These are phyloP conservation scores for Meteorus colon DNA, from an alignment of 2,888 invertebrate genomes.

Conservation along the genomic window DNA sequence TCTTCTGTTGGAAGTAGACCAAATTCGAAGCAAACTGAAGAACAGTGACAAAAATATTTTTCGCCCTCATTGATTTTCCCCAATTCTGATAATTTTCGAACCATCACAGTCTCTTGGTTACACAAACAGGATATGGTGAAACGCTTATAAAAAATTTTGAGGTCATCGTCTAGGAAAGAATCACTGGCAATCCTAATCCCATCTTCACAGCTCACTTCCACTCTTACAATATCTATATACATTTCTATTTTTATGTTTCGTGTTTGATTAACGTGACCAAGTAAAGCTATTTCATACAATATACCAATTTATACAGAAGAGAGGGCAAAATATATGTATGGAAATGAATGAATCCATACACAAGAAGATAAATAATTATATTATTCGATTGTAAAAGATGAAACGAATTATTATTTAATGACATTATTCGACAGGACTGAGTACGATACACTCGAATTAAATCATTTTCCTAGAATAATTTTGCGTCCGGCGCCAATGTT, in stretches of 20 bases:
- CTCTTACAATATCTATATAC: background rate
- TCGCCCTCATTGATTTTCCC: background rate
- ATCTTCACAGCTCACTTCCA: no score
- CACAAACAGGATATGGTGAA: slow-evolving; percentile 35
- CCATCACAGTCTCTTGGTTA: background rate
- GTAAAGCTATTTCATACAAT: no score
- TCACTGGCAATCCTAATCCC: background rate
- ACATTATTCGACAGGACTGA: background rate
- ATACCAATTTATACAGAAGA: background rate
- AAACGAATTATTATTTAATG: slow-evolving; percentile 50
- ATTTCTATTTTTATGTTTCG: background rate
- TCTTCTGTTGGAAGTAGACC: no score
- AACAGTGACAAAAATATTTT: background rate
- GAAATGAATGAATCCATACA: background rate
- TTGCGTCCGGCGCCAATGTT: slow-evolving; percentile 93
- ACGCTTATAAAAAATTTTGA: slow-evolving; percentile 46
- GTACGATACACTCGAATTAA: background rate
- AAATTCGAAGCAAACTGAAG: no score
- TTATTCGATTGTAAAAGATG: slow-evolving; percentile 53
- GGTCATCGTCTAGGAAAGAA: slow-evolving; percentile 29
- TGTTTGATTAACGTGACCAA: no score
- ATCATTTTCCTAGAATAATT: slow-evolving; percentile 91
- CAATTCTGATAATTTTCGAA: no score
- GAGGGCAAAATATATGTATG: background rate
- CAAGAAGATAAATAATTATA: slow-evolving; percentile 46